Conservation (phyloP, 2,888 invertebrate genomes). For the Mimachlamys varia region DNA sequence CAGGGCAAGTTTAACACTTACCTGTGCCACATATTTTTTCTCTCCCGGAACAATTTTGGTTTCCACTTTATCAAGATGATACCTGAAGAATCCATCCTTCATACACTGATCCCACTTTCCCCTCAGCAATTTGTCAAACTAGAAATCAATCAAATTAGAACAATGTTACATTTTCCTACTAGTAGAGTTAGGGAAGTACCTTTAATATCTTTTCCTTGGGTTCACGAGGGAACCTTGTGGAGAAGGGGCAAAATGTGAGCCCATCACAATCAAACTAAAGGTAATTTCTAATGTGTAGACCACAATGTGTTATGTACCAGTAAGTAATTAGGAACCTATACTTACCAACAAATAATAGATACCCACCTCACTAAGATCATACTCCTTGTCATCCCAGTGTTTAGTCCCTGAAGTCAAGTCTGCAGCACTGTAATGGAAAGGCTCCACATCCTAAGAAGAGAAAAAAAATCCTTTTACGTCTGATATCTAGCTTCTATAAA, state of each 20-base stretch:
- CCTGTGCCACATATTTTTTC: constrained; percentile 80
- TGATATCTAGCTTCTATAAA: not conserved
- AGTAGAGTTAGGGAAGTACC: no score
- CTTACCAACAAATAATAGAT: not conserved
- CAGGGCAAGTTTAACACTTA: no score
- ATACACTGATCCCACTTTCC: constrained; percentile 76
- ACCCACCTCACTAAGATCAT: constrained; percentile 42
- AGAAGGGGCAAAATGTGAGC: no score
- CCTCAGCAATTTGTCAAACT: constrained; percentile 75
- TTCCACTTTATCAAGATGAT: constrained; percentile 78
- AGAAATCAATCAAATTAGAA: constrained; percentile 45
- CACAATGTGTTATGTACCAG: no score
- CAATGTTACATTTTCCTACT: no score
- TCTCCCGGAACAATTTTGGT: constrained; percentile 79
- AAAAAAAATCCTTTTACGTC: not conserved
- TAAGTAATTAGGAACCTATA: not conserved
- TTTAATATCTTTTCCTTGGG: no score
- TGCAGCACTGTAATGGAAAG: not conserved
- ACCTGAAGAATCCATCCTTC: constrained; percentile 79
- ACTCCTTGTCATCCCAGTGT: constrained; percentile 19
- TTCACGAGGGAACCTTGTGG: no score
- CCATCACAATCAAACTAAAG: no score
- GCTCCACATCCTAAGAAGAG: not conserved
- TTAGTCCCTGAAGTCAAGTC: not conserved
- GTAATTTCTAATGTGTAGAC: no score